These are phyloP conservation scores for Melanerpes formicivorus DNA, from an alignment of 2,113 vertebrate species.

Conservation along the genomic window DNA sequence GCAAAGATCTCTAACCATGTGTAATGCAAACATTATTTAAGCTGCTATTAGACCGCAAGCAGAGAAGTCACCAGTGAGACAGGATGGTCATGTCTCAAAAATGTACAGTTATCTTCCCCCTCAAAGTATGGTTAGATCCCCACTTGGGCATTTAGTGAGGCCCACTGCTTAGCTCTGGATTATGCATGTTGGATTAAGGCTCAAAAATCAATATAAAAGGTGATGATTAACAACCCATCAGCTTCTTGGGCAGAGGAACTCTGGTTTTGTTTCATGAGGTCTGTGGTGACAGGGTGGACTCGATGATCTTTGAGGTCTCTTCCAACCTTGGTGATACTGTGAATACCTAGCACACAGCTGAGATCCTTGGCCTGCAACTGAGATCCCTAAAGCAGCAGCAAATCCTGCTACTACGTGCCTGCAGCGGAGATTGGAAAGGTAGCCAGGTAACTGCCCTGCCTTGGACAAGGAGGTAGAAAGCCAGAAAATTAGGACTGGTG, in stretches of 20 bases:
- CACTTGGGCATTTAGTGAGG: not conserved
- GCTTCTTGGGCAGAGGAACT: not conserved
- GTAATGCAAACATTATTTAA: not conserved
- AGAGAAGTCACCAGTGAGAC: not conserved
- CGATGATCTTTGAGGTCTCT: no score
- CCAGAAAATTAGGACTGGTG: not conserved
- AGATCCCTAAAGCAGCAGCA: not conserved
- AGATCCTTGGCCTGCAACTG: not conserved
- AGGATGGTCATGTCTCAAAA: not conserved
- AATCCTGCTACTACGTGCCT: not conserved
- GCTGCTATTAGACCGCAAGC: not conserved
- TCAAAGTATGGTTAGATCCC: not conserved
- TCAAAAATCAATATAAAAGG: not conserved
- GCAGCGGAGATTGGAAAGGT: not conserved
- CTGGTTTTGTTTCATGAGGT: not conserved
- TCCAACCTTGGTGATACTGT: no score
- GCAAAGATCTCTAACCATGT: accelerated
- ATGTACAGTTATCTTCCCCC: not conserved
- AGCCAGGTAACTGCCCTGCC: not conserved
- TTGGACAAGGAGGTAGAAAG: not conserved
- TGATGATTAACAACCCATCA: not conserved
- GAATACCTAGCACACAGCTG: not conserved
- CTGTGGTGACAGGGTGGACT: no score
- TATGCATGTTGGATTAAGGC: not conserved
- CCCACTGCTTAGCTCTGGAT: not conserved